phyloP scores from a whole-genome alignment of 2,797 vertebrate species.

The Microhierax caerulescens region DNA sequence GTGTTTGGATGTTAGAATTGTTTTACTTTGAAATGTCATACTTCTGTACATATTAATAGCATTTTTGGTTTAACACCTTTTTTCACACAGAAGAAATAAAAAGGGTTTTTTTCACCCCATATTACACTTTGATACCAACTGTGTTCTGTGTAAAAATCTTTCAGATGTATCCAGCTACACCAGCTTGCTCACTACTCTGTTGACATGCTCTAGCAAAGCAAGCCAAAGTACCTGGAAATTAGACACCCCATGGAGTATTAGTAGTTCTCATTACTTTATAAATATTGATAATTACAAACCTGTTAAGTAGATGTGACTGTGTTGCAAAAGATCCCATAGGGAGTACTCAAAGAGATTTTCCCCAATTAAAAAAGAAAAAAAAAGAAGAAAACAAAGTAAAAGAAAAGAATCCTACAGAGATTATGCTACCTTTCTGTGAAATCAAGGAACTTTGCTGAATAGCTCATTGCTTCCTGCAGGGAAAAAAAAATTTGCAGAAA shows the following conservation, averaged over 20 bases:
- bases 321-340: not conserved
- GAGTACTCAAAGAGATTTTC: not conserved
- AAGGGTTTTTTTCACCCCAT: not conserved
- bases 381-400: fast-evolving
- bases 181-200: not conserved
- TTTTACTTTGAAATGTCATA: not conserved
- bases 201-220: not conserved
- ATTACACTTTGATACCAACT: not conserved
- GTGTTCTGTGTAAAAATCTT: not conserved
- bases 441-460: not conserved
- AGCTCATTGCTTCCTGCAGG: not conserved
- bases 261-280: not conserved
- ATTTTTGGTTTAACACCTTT: not conserved
- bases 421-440: not conserved
- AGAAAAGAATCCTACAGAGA: not conserved
- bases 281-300: not conserved
- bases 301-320: not conserved
- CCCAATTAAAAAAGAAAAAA: fast-evolving
- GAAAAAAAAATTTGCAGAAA: not conserved
- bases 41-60: not conserved
- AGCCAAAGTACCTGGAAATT: not conserved
- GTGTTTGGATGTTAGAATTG: not conserved
- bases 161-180: not conserved
- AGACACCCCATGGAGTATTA: not conserved
- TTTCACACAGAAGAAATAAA: not conserved